Conservation (phyloP, 2,888 invertebrate species). For the Drosophila putrida region DNA sequence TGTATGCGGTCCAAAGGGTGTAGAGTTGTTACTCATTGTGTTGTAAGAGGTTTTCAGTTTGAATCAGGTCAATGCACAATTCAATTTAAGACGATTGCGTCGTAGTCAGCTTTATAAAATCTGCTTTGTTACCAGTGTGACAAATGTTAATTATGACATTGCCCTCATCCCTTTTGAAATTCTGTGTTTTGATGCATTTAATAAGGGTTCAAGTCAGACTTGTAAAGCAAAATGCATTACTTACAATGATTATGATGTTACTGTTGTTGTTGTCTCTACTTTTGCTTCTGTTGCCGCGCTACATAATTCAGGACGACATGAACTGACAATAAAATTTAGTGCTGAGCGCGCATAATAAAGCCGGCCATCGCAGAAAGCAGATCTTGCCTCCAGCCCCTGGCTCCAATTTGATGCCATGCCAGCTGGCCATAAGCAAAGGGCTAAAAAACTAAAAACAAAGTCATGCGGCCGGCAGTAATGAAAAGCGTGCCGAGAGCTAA, state of each 20-base stretch:
- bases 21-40: slow-evolving; percentile 25
- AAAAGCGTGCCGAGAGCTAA: slow-evolving; percentile 66
- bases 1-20: slow-evolving; percentile 46
- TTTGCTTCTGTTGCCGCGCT: slow-evolving; percentile 62
- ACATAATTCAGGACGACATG: slow-evolving; percentile 84
- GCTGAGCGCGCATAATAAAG: slow-evolving; percentile 84
- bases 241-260: slow-evolving; percentile 69
- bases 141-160: slow-evolving; percentile 74
- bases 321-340: slow-evolving; percentile 85
- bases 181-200: slow-evolving; percentile 62
- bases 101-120: slow-evolving; percentile 41
- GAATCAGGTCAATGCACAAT: slow-evolving; percentile 77
- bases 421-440: slow-evolving; percentile 71
- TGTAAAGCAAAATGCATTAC: slow-evolving; percentile 70
- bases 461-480: slow-evolving; percentile 77
- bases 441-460: slow-evolving; percentile 79
- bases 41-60: slow-evolving; percentile 25
- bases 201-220: slow-evolving; percentile 51
- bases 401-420: slow-evolving; percentile 55
- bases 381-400: slow-evolving; percentile 32
- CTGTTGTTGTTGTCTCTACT: slow-evolving; percentile 16
- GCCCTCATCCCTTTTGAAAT: neutral
- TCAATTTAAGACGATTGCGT: slow-evolving; percentile 53
- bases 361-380: slow-evolving; percentile 56
- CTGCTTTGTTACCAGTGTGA: slow-evolving; percentile 60